Percentiles rank a stretch among this genome's conserved stretches.
phyloP scores from a whole-genome alignment of 2,113 vertebrate genomes.

The Vidua chalybeata region DNA sequence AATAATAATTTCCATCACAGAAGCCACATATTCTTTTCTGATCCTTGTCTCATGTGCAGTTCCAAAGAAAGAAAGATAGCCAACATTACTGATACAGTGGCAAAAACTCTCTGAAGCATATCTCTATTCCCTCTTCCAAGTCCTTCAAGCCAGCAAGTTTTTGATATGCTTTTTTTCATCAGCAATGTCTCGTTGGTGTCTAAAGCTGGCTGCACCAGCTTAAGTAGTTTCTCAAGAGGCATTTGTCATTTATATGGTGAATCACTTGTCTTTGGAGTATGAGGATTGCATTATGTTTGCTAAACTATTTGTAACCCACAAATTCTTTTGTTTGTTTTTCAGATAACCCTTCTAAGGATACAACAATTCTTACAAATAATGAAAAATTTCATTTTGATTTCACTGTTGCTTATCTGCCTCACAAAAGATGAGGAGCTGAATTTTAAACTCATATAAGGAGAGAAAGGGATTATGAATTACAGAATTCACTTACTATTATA shows the following conservation, averaged over 20 bases:
- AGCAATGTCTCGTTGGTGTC: background rate
- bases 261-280: background rate
- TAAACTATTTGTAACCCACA: background rate
- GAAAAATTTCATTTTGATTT: background rate
- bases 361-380: background rate
- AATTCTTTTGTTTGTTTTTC: background rate
- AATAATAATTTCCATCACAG: background rate
- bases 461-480: background rate
- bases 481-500: background rate
- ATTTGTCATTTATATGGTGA: background rate
- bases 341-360: background rate
- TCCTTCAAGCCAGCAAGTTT: background rate
- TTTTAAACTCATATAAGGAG: background rate
- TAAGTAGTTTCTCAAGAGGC: background rate
- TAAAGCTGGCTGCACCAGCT: background rate
- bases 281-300: background rate
- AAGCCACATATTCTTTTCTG: background rate
- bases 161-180: background rate
- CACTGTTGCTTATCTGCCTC: background rate
- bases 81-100: accelerated
- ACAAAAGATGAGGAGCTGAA: background rate
- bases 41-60: background rate
- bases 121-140: background rate
- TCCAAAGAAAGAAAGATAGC: background rate
- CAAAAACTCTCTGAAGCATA: background rate